Conservation (phyloP, 2,797 vertebrate species). For the Gadopsis bispinosus region DNA sequence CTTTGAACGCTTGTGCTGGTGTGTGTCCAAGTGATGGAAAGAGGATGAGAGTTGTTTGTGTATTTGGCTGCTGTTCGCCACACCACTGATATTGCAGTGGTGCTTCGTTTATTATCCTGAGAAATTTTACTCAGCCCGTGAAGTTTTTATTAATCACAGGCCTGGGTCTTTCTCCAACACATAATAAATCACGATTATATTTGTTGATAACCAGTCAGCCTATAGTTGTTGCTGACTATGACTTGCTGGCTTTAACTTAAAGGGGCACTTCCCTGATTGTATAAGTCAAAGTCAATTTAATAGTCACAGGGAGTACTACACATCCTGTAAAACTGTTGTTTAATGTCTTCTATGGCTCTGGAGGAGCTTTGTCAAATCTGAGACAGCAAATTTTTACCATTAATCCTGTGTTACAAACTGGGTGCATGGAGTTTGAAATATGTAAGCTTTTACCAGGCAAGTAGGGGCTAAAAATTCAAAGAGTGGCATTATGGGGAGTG, state of each 20-base stretch:
- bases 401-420: background rate
- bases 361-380: slow-evolving; percentile 22
- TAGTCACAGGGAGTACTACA: background rate
- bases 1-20: slow-evolving; percentile 33
- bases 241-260: slow-evolving; percentile 33
- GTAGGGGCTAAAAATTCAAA: background rate
- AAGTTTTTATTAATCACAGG: slow-evolving; percentile 34
- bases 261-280: slow-evolving; percentile 13
- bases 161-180: slow-evolving; percentile 7
- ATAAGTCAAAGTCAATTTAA: slow-evolving; percentile 25
- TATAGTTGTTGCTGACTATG: slow-evolving; percentile 25
- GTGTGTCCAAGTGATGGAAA: slow-evolving; percentile 35
- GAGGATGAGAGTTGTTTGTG: slow-evolving; percentile 35
- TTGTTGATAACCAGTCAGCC: slow-evolving; percentile 33
- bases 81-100: slow-evolving; percentile 2
- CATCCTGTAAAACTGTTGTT: background rate
- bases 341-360: background rate
- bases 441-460: background rate
- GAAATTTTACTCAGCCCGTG: background rate
- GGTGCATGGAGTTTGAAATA: background rate
- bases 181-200: slow-evolving; percentile 35
- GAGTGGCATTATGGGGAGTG: background rate
- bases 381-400: background rate
- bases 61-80: slow-evolving; percentile 25
- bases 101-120: slow-evolving; percentile 29